Base-by-base conservation (phyloP, 2,113 vertebrate genomes). In the Zapornia atra region DNA sequence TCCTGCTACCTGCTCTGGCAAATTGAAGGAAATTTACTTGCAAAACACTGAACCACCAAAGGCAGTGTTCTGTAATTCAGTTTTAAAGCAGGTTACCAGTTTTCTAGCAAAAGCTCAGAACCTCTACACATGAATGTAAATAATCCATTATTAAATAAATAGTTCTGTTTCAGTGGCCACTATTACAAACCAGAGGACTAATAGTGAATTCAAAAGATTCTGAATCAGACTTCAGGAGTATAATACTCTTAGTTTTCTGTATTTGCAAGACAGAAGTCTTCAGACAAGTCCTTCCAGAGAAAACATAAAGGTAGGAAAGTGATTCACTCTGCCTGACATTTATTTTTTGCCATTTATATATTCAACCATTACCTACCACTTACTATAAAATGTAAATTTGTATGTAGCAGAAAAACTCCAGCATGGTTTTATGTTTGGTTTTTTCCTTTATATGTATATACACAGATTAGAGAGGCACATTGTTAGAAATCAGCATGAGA, bases 381-480 rank as follows among this genome's bases (percentile, higher is more conserved):
- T 65, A 69, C 38, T 80, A 80, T 29, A 92, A 95, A 90, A 97
- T 36, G n/a, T 46, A 88, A 94, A 84, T 88, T 56, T 54, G 28
- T 91, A 82, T 8, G 29, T 42, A 91, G 61, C 42, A 92, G 72
- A 90, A 95, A 82, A 93, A 88, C 36, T n/a, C 82, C 81, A 92
- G 61, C 82, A 89, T 75, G 38, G 54, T 63, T 88, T 76, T 68
- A 22, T 84, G 3, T 7, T 12, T 11, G 51, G 14, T 53, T 20
- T 72, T 83, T 86, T 57, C 16, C 11, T 50, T 38, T 40, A 51
- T 66, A 75, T 60, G 68, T 21, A 63, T 46, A 60, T 14, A 51
- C 24, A 51, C 4, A 56, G 11, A 42, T 50, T 50, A 82, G 44
- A 92, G 90, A 96, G 95, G 94, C 95, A 96, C 90, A 64, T 82